phyloP scores from a whole-genome alignment of 2,113 vertebrate genomes.

The Ia io region DNA sequence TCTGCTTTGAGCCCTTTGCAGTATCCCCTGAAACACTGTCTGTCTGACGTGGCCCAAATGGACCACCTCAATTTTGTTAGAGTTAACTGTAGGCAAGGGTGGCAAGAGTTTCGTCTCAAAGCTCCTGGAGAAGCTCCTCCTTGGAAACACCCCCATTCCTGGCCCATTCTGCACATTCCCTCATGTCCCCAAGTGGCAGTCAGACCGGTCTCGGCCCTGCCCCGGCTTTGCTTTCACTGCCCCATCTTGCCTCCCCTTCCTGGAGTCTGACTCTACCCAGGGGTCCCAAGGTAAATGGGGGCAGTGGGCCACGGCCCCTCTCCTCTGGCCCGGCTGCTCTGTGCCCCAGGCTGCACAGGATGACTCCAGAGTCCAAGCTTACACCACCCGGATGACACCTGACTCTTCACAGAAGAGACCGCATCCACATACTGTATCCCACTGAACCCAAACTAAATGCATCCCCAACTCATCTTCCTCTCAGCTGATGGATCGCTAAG shows the following conservation, averaged over 20 bases:
- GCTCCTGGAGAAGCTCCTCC: neutral
- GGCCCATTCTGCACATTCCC: rapidly evolving
- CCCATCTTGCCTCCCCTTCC: neutral
- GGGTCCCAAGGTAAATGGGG: neutral
- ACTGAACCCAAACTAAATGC: neutral
- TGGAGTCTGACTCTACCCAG: neutral
- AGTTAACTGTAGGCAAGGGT: neutral
- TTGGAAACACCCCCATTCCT: neutral
- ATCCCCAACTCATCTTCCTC: neutral
- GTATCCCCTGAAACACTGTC: neutral
- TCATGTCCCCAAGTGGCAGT: neutral
- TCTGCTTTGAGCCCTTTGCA: neutral
- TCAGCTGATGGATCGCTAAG: neutral
- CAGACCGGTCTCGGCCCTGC: neutral
- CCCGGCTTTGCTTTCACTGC: neutral
- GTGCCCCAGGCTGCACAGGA: neutral
- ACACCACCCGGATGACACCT: rapidly evolving
- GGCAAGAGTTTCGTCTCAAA: neutral
- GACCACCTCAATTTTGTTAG: neutral
- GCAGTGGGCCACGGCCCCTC: neutral
- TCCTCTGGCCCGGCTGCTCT: neutral
- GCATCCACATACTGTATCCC: neutral
- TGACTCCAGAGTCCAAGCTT: neutral
- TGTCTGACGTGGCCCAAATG: neutral
- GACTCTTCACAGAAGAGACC: neutral